Percentiles rank a stretch among this genome's conserved stretches.
Evolutionary conservation across 1,140 invertebrate genomes (phyloP).

Genomic region (Heliconius eleuchia): DNA sequence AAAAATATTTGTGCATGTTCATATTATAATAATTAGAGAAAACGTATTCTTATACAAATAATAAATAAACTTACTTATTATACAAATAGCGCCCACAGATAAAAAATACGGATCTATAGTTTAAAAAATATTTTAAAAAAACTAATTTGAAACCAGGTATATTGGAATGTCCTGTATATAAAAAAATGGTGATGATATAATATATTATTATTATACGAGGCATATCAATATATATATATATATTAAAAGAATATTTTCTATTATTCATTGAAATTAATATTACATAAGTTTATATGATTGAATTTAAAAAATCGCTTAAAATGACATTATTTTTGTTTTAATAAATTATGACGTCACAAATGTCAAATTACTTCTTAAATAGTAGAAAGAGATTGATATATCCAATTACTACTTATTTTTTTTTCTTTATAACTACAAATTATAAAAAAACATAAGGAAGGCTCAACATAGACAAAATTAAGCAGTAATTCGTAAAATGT

Average conservation of each 20-base stretch:
- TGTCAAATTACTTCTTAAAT: too few relatives aligned
- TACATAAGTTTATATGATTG: too few relatives aligned
- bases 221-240: not conserved
- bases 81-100: slow-evolving; percentile 18
- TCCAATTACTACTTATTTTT: too few relatives aligned
- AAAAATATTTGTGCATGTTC: slow-evolving; percentile 4
- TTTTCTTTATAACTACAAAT: too few relatives aligned
- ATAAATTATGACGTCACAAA: not conserved
- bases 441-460: too few relatives aligned
- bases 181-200: slow-evolving; percentile 28
- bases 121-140: slow-evolving; percentile 18
- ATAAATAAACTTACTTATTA: slow-evolving; percentile 16
- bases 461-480: not conserved
- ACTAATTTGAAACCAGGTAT: slow-evolving; percentile 29
- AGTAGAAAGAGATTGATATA: too few relatives aligned
- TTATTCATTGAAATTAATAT: too few relatives aligned
- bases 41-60: slow-evolving; percentile 2
- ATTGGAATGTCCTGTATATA: slow-evolving; percentile 41
- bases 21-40: not conserved
- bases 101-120: slow-evolving; percentile 7
- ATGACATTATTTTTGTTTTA: not conserved
- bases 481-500: not conserved
- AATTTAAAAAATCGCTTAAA: not conserved
- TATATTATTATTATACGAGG: slow-evolving; percentile 32
- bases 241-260: too few relatives aligned